Evolutionary conservation across 2,888 invertebrate genomes (phyloP).

Genomic region (Acholoe squamosa): DNA sequence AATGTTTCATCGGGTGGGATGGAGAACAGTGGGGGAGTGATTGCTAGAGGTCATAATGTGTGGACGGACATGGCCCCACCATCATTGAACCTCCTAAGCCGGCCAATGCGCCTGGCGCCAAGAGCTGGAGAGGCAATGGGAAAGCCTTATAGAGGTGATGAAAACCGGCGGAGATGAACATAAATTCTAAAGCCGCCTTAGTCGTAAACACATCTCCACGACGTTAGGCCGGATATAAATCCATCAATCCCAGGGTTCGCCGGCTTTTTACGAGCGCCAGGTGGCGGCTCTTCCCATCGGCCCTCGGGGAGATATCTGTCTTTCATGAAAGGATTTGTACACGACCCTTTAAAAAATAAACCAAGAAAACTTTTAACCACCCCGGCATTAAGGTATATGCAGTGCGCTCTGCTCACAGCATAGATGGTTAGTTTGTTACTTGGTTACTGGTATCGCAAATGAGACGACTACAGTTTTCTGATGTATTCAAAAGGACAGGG

Average conservation of each 20-base stretch:
- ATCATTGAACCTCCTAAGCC: not conserved
- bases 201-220: not conserved
- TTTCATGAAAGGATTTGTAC: conserved; percentile 1
- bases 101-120: not conserved
- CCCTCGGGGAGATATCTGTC: conserved; percentile 9
- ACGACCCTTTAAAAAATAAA: not conserved
- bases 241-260: conserved; percentile 11
- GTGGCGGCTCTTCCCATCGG: not conserved
- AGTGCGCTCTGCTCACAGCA: too few relatives aligned
- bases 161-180: not conserved
- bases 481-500: too few relatives aligned
- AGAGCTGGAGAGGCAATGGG: not conserved
- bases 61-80: not conserved
- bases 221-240: conserved; percentile 1
- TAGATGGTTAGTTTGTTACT: too few relatives aligned
- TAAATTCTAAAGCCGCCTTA: not conserved
- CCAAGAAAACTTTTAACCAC: not conserved
- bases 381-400: not conserved
- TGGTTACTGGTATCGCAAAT: too few relatives aligned
- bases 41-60: not conserved
- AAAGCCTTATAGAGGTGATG: conserved; percentile 11
- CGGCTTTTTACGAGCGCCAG: not conserved
- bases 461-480: too few relatives aligned
- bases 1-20: not conserved
- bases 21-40: not conserved